Conservation (phyloP, 1,140 invertebrate species). For the Ooceraea biroi region DNA sequence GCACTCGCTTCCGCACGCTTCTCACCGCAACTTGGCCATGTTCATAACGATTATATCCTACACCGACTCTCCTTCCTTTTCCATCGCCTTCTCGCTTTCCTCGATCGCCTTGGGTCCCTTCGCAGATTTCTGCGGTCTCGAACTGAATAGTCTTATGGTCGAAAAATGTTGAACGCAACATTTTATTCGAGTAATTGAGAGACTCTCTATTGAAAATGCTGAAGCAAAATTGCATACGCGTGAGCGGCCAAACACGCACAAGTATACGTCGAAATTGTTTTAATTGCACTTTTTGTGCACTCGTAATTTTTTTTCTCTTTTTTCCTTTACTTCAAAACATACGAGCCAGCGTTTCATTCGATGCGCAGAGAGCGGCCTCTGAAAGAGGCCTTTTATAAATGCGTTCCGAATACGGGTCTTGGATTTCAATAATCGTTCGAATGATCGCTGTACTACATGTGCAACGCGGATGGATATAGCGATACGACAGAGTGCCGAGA, state of each 20-base stretch:
- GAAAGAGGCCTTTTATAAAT: slow-evolving; percentile 28
- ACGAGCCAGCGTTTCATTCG: not conserved
- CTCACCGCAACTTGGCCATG: not conserved
- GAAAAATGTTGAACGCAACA: not conserved
- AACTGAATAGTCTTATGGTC: not conserved
- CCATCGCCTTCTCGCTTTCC: slow-evolving; percentile 44
- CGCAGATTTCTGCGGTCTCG: not conserved
- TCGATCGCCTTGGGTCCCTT: not conserved
- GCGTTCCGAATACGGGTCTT: slow-evolving; percentile 32
- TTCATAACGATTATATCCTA: slow-evolving; percentile 9
- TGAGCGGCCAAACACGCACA: not conserved
- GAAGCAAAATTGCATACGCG: not conserved
- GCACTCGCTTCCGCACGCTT: slow-evolving; percentile 11
- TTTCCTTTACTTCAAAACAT: not conserved
- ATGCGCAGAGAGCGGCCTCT: not conserved
- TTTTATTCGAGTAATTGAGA: too few relatives aligned
- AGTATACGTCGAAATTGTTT: not conserved
- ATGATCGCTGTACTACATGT: slow-evolving; percentile 23
- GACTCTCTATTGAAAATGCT: not conserved
- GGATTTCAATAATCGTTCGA: slow-evolving; percentile 30
- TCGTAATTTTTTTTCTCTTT: not conserved
- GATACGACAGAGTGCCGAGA: slow-evolving; percentile 50
- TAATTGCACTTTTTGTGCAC: not conserved
- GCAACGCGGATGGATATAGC: slow-evolving; percentile 23
- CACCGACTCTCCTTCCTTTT: slow-evolving; percentile 42